Evolutionary conservation across 2,797 vertebrate genomes (phyloP).

Genomic region (Rhyacichthys aspro): DNA sequence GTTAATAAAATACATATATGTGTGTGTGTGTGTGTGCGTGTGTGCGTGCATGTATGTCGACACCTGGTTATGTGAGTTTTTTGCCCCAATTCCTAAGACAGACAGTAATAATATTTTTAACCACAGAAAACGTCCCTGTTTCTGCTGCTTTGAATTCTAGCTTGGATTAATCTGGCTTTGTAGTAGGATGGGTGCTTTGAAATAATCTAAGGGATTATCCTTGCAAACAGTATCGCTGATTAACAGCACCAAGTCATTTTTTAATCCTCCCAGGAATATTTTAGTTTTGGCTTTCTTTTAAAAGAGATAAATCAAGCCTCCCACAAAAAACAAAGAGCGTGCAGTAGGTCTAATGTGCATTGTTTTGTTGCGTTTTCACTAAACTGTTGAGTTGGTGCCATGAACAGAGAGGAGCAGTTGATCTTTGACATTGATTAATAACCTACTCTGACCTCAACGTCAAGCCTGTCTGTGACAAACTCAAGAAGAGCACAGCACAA

Average conservation of each 20-base stretch:
- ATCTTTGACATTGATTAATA: conserved; percentile 37
- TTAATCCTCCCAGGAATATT: conserved; percentile 53
- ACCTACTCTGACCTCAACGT: conserved; percentile 16
- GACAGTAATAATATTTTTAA: conserved; percentile 39
- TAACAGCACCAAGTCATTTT: conserved; percentile 47
- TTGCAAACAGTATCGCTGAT: conserved; percentile 56
- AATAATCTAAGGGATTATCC: conserved; percentile 77
- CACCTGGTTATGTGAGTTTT: conserved; percentile 19
- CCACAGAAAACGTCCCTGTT: conserved; percentile 12
- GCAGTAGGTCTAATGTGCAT: not conserved
- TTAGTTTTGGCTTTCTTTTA: conserved; percentile 45
- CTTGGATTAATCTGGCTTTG: conserved; percentile 64
- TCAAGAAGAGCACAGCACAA: conserved; percentile 23
- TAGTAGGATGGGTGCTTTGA: conserved; percentile 54
- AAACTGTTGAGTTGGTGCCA: not conserved
- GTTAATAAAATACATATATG: not conserved
- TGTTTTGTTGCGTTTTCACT: conserved; percentile 5
- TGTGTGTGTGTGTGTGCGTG: too few relatives aligned
- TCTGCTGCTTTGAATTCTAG: conserved; percentile 42
- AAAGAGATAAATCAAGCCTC: conserved; percentile 18
- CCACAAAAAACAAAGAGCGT: conserved; percentile 14
- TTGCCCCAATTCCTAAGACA: conserved; percentile 36
- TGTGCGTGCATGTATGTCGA: too few relatives aligned
- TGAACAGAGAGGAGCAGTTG: conserved; percentile 5
- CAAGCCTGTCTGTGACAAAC: conserved; percentile 5